A percentile compares a stretch with the other conserved stretches of the same genome.
phyloP scores from a whole-genome alignment of 1,140 invertebrate species.

The Lepidurus packardi region DNA sequence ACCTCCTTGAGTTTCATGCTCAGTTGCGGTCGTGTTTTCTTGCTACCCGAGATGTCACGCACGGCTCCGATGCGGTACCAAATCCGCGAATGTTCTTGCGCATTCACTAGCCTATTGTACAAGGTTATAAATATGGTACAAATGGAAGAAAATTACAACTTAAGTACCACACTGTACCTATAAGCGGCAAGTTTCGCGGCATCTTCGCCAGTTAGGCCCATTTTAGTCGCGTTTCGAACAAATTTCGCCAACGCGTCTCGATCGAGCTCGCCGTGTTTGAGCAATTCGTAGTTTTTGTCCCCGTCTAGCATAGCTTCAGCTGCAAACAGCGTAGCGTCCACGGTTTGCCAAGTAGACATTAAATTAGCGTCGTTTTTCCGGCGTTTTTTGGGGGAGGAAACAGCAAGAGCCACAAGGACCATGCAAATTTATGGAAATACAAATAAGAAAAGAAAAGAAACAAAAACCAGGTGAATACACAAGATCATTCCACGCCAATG shows the following conservation, averaged over 20 bases:
- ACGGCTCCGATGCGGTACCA: constrained; percentile 60
- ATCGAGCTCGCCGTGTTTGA: constrained; percentile 48
- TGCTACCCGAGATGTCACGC: constrained; percentile 52
- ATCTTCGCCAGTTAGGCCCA: constrained; percentile 54
- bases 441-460: neutral
- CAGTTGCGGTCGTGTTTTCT: constrained; percentile 46
- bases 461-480: neutral
- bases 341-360: constrained; percentile 24
- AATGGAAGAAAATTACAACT: neutral
- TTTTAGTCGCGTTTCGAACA: constrained; percentile 53
- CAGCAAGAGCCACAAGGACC: neutral
- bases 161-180: constrained; percentile 43
- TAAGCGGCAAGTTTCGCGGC: constrained; percentile 54
- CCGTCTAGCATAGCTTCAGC: constrained; percentile 45
- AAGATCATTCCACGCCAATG: neutral
- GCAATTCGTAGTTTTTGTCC: constrained; percentile 42
- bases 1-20: constrained; percentile 45
- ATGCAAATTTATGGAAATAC: neutral
- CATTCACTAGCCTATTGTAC: constrained; percentile 48
- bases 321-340: constrained; percentile 35
- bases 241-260: constrained; percentile 49
- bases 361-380: constrained; percentile 5
- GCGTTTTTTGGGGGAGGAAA: neutral
- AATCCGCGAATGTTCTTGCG: constrained; percentile 50
- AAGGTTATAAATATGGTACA: neutral